phyloP scores from a whole-genome alignment of 2,797 vertebrate species.

The Columba guinea region DNA sequence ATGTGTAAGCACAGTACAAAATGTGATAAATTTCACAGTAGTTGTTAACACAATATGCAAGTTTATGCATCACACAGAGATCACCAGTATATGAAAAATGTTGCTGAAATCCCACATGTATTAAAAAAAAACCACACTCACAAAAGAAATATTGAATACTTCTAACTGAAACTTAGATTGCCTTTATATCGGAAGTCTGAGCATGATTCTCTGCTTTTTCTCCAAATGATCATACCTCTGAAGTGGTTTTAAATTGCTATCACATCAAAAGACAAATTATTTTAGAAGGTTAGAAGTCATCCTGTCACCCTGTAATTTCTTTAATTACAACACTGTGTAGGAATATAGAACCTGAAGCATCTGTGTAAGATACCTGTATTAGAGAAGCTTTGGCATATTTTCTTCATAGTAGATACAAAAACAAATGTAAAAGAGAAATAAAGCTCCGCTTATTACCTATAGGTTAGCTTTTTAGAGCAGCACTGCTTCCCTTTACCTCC shows the following conservation, averaged over 20 bases:
- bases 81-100: neutral
- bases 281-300: conserved; percentile 24
- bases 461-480: neutral
- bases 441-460: neutral
- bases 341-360: neutral
- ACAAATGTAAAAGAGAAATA: neutral
- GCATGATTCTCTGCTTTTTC: neutral
- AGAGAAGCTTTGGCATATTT: neutral
- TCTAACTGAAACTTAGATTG: neutral
- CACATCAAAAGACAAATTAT: neutral
- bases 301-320: neutral
- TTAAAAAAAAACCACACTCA: neutral
- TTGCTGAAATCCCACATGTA: neutral
- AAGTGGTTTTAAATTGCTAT: conserved; percentile 19
- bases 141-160: neutral
- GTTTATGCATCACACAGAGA: neutral
- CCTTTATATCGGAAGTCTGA: neutral
- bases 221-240: neutral
- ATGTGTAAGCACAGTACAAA: neutral
- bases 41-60: conserved; percentile 5
- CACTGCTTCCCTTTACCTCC: neutral
- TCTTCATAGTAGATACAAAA: neutral
- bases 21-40: neutral
- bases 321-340: neutral
- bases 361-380: neutral